Conservation (phyloP, 2,113 vertebrate species). For the Python bivittatus region DNA sequence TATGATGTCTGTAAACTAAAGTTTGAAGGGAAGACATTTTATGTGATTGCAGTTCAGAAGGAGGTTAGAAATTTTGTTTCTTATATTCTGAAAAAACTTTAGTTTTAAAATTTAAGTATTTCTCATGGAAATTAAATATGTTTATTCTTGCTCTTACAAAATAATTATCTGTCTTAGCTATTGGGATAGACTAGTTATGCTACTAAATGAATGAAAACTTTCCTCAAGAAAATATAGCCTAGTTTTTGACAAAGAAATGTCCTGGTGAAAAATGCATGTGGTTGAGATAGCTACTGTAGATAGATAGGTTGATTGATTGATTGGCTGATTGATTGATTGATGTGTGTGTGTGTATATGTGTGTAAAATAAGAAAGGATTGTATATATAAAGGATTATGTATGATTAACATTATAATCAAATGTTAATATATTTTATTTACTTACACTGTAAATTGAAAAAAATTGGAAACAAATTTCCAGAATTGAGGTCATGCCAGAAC, state of each 20-base stretch:
- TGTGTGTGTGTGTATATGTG: background rate
- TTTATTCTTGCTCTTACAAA: conserved; percentile 15
- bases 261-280: background rate
- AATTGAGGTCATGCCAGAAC: background rate
- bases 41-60: conserved; percentile 92
- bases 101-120: background rate
- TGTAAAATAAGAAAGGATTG: background rate
- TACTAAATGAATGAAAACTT: background rate
- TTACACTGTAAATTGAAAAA: background rate
- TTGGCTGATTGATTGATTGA: too few relatives aligned
- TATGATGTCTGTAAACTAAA: conserved; percentile 95
- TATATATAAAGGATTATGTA: background rate
- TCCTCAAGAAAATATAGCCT: background rate
- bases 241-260: background rate
- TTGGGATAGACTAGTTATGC: background rate
- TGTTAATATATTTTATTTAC: background rate
- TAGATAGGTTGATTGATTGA: too few relatives aligned
- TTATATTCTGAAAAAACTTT: background rate
- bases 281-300: background rate
- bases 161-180: background rate
- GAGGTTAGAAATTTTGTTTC: conserved; percentile 80
- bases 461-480: background rate
- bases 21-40: conserved; percentile 98
- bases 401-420: background rate
- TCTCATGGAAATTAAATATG: background rate